A percentile compares a stretch with the other conserved stretches of the same genome.
Conservation (phyloP, 1,140 invertebrate species). For the Gonioctena quinquepunctata region DNA sequence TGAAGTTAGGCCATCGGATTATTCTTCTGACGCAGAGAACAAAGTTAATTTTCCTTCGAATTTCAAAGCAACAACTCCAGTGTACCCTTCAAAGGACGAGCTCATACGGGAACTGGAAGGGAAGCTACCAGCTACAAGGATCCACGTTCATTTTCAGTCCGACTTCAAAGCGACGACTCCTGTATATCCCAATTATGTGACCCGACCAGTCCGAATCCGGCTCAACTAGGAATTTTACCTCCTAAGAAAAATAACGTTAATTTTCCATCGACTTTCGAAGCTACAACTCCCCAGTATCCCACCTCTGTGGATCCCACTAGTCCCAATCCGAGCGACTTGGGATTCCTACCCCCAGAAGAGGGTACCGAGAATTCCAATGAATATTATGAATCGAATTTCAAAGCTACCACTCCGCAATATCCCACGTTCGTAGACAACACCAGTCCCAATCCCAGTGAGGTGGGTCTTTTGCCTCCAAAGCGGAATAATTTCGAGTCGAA, state of each 20-base stretch:
- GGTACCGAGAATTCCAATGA: not conserved
- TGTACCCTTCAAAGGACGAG: constrained; percentile 43
- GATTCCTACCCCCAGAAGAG: constrained; percentile 24
- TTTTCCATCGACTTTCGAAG: constrained; percentile 34
- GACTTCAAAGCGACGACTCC: constrained; percentile 48
- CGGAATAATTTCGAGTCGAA: constrained; percentile 22
- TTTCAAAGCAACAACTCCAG: constrained; percentile 48
- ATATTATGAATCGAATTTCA: constrained; percentile 7
- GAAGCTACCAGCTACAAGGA: not conserved
- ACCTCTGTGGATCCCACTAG: constrained; percentile 33
- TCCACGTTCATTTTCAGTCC: constrained; percentile 38
- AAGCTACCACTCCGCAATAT: constrained; percentile 46
- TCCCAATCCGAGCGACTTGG: constrained; percentile 29
- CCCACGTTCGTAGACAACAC: constrained; percentile 38
- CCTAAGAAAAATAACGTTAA: constrained; percentile 22
- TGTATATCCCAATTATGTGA: constrained; percentile 43
- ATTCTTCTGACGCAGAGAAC: not conserved
- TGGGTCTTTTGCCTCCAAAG: constrained; percentile 30
- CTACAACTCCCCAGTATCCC: constrained; percentile 43
- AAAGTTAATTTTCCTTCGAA: constrained; percentile 40
- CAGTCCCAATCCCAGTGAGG: constrained; percentile 29
- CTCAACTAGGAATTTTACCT: constrained; percentile 35
- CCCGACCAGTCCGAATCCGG: constrained; percentile 25
- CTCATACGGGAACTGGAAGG: not conserved
- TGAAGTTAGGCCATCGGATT: not conserved